Conservation (phyloP, 2,797 vertebrate species). For the Myotis vivesi region DNA sequence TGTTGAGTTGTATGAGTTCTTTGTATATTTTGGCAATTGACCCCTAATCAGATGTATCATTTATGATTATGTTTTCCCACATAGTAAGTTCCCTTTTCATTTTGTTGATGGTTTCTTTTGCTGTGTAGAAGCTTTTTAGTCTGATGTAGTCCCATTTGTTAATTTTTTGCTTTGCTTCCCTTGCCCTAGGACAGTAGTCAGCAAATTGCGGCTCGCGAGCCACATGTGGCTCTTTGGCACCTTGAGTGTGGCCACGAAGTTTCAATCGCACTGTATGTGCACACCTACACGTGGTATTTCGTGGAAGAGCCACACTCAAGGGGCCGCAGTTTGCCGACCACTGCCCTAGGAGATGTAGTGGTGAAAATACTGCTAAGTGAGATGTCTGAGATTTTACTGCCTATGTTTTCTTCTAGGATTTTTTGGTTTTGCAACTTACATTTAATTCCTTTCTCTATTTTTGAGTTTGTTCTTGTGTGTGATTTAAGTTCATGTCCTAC, state of each 20-base stretch:
- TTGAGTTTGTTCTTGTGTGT: background rate
- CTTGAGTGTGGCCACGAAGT: too few species aligned
- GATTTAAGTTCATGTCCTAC: background rate
- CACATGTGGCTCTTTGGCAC: too few species aligned
- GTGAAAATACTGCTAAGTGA: background rate
- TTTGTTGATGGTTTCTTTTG: background rate
- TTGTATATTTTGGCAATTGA: background rate
- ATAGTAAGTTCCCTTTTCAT: background rate
- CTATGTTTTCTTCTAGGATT: background rate
- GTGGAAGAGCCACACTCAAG: too few species aligned
- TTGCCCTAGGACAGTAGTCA: too few species aligned
- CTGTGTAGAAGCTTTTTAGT: background rate
- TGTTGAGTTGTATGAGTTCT: background rate
- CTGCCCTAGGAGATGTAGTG: too few species aligned
- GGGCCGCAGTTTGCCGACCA: too few species aligned
- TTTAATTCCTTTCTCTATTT: background rate
- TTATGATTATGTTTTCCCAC: background rate
- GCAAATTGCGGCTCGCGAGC: too few species aligned
- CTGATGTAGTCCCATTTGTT: background rate
- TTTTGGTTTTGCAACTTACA: background rate
- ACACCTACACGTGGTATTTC: too few species aligned
- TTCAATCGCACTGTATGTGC: too few species aligned
- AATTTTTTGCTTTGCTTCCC: background rate
- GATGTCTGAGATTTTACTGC: background rate
- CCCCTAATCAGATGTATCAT: background rate